These are phyloP conservation scores for Phymanthus crucifer DNA, from an alignment of 92 coral and sea anemone genomes.

Conservation along the genomic window DNA sequence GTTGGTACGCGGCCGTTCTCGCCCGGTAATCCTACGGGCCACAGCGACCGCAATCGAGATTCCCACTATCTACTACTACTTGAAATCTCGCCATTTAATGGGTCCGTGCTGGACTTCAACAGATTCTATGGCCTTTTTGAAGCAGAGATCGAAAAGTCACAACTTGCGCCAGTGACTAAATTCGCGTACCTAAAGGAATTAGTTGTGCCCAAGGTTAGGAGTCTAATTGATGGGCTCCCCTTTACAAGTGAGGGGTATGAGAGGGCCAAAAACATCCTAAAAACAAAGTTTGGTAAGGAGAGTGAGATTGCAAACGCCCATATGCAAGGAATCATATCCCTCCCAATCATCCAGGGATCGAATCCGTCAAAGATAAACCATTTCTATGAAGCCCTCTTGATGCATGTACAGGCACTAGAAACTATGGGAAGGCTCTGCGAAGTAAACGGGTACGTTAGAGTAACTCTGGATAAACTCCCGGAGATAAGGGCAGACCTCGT, in stretches of 20 bases:
- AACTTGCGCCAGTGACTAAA: too few species aligned
- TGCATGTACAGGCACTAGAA: not conserved
- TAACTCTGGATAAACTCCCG: slow-evolving; percentile 39
- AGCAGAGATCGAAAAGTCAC: too few species aligned
- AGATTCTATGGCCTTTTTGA: too few species aligned
- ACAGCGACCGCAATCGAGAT: too few species aligned
- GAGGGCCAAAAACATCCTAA: slow-evolving; percentile 22
- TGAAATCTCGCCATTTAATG: too few species aligned
- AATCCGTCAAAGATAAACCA: slow-evolving; percentile 1
- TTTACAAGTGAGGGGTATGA: slow-evolving; percentile 30
- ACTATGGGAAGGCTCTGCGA: not conserved
- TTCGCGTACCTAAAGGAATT: slow-evolving; percentile 14
- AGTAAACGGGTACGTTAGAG: not conserved
- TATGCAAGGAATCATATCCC: slow-evolving; percentile 26
- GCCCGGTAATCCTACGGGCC: too few species aligned
- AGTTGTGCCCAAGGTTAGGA: not conserved
- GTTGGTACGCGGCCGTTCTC: too few species aligned
- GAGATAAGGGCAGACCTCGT: slow-evolving; percentile 51
- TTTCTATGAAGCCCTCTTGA: slow-evolving; percentile 7
- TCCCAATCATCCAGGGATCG: slow-evolving; percentile 10
- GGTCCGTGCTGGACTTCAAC: too few species aligned
- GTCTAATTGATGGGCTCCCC: slow-evolving; percentile 11
- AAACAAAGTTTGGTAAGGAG: slow-evolving; percentile 18
- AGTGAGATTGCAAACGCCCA: slow-evolving; percentile 31
- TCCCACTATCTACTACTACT: too few species aligned